Base-by-base conservation (phyloP, 2,113 vertebrate genomes). In the Acrocephalus kingi region DNA sequence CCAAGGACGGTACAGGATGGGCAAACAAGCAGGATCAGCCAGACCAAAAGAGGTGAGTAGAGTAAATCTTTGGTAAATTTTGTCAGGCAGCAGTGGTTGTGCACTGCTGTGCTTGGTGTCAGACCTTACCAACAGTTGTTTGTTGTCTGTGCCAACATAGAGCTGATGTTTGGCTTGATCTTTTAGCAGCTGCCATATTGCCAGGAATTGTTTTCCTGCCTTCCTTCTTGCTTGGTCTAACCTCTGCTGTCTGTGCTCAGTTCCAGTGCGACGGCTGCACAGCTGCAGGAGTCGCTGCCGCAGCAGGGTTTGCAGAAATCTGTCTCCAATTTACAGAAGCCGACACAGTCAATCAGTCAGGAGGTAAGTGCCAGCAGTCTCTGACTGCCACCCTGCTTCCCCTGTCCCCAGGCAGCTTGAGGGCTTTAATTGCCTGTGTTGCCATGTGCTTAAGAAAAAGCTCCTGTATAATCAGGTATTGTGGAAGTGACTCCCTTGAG, bases 1-100 rank as follows among this genome's bases (percentile, higher is more conserved):
- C 99, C 97, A 99, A 99, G 98, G 99, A 99, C 99, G 99, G 99
- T 94, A 99, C 99, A 98, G 99, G 99, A 99, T 99, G 99, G 99
- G 99, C 99, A 98, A 99, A 99, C 99, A 99, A 99, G 98, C 99
- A 99, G 98, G 99, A 99, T 96, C 99, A 99, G 97, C 98, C 98
- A 98, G 99, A 99, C 98, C 99, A 99, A 99, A 99, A 99, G 99
- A 99, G 98, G 99, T 99, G 77, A 72, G 96, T 37, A 23, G 52
- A 54, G 24, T 7, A 15, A 28, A 22, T 31, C 22, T 37, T 73
- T 7, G 13, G 11, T 55, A 30, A 24, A 11, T 45, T 84, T 51
- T 72, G 55, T 30, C 84, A 84, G 43, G 43, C 87, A 82, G 46
- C n/a, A 28, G 72, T 31, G 55, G 18, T 61, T 85, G 21, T 28